Evolutionary conservation across 53 echinoderm and acorn worm species (phyloP).

Genomic region (Patiria pectinifera): DNA sequence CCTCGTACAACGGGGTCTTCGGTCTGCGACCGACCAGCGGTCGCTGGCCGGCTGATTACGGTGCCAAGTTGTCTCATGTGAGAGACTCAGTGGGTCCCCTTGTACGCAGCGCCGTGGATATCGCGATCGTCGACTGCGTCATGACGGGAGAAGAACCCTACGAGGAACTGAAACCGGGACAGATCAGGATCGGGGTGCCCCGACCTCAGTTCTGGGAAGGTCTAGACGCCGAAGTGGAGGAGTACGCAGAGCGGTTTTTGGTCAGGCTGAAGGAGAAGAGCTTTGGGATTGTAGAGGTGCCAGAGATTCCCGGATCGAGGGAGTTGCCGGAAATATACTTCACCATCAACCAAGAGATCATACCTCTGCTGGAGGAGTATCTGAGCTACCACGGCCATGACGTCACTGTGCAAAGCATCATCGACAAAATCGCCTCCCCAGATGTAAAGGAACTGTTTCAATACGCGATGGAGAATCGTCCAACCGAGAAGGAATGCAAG

Average conservation of each 20-base stretch:
- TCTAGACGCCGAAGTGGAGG: slow-evolving; percentile 4
- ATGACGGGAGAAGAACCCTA: slow-evolving; percentile 35
- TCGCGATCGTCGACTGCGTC: slow-evolving; percentile 35
- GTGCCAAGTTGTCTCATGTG: slow-evolving; percentile 33
- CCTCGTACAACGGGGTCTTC: slow-evolving; percentile 46
- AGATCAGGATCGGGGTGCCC: slow-evolving; percentile 34
- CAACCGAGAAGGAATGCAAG: background rate
- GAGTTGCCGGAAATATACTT: slow-evolving; percentile 7
- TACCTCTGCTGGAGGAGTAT: slow-evolving; percentile 34
- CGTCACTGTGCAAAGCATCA: slow-evolving; percentile 12
- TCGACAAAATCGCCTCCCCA: slow-evolving; percentile 28
- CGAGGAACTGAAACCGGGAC: background rate
- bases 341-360: slow-evolving; percentile 11
- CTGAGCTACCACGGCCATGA: slow-evolving; percentile 30
- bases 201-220: slow-evolving; percentile 42
- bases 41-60: slow-evolving; percentile 55
- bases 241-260: slow-evolving; percentile 36
- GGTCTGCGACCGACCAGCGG: slow-evolving; percentile 44
- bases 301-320: slow-evolving; percentile 31
- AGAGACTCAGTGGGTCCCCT: slow-evolving; percentile 51
- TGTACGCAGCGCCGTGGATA: slow-evolving; percentile 19
- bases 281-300: background rate
- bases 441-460: slow-evolving; percentile 19
- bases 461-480: background rate
- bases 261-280: background rate